Evolutionary conservation across 2,113 vertebrate genomes (phyloP), one percentile per base, ranked within the genome.

Genomic region (Eclectus roratus): DNA sequence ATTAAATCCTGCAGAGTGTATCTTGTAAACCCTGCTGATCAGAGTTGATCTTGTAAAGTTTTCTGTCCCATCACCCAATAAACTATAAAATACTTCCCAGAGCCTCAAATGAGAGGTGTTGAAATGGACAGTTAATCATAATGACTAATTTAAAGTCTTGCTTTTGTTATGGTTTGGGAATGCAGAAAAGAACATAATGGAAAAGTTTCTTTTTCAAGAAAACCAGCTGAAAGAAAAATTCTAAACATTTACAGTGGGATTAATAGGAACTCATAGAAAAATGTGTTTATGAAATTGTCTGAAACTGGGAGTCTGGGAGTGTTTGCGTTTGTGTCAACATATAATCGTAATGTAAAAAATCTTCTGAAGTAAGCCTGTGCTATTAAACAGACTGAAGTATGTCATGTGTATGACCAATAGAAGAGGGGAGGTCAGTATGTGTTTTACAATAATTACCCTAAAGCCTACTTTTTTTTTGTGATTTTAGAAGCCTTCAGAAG

Each of bases 111-210:
- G 44, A 82, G 78, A 92, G 31, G 24, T 56, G 93, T 43, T 91
- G 92, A 96, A 95, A 96, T 0, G 10, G 61, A 72, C 61, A 82
- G 28, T 93, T 96, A 74, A 93, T 94, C 93, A 90, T 23, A 85
- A 92, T 90, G 69, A 79, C 80, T 69, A 65, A 94, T 65, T 77
- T 80, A 53, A 93, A 94, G 41, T 17, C 61, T 82, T 85, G 70
- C 52, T 94, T 95, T 93, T 95, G 37, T 93, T 95, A 66, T 39
- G 89, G 70, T 60, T 91, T 86, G 50, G 53, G 47, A 37, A 94
- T 72, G 56, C 39, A 94, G 65, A 84, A 76, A 92, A 90, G 3
- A 89, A 60, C 65, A 46, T 68, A 92, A 90, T 41, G 29, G 73
- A 85, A 71, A 89, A 90, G 5, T 24, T 58, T 58, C 21, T 58